Evolutionary conservation across 2,113 vertebrate genomes (phyloP).

Genomic region (Phalacrocorax carbo): DNA sequence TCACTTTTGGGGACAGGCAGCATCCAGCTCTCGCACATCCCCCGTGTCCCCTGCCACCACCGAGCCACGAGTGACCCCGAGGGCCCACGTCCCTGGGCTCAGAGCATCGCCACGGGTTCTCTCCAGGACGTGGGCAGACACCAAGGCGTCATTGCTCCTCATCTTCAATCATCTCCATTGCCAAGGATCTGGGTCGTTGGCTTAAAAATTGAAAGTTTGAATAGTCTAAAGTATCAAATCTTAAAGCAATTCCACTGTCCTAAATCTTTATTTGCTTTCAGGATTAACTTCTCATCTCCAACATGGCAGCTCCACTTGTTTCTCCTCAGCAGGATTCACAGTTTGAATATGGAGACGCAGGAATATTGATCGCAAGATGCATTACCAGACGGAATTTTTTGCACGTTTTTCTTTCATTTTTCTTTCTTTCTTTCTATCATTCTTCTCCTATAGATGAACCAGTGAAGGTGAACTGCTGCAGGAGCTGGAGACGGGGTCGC

Average conservation of each 20-base stretch:
- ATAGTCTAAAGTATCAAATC: neutral
- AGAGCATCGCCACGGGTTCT: accelerated
- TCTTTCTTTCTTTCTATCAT: neutral
- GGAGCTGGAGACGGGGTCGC: neutral
- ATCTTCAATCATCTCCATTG: neutral
- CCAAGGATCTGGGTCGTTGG: neutral
- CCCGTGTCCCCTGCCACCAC: neutral
- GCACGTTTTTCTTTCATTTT: neutral
- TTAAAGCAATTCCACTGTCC: neutral
- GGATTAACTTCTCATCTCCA: constrained; percentile 1
- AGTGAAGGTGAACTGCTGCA: neutral
- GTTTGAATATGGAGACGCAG: neutral
- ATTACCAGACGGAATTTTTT: neutral
- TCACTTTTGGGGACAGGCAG: neutral
- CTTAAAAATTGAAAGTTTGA: neutral
- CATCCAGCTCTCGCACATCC: neutral
- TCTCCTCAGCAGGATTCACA: neutral
- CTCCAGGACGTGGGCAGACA: neutral
- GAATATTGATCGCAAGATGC: neutral
- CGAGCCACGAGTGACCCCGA: accelerated
- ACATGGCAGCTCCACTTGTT: neutral
- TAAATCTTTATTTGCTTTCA: constrained; percentile 3
- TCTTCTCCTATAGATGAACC: neutral
- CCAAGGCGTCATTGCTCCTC: neutral
- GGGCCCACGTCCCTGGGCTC: neutral